Evolutionary conservation across 1,140 invertebrate genomes (phyloP), one percentile per base, ranked within the genome.

Genomic region (Metaphire vulgaris): DNA sequence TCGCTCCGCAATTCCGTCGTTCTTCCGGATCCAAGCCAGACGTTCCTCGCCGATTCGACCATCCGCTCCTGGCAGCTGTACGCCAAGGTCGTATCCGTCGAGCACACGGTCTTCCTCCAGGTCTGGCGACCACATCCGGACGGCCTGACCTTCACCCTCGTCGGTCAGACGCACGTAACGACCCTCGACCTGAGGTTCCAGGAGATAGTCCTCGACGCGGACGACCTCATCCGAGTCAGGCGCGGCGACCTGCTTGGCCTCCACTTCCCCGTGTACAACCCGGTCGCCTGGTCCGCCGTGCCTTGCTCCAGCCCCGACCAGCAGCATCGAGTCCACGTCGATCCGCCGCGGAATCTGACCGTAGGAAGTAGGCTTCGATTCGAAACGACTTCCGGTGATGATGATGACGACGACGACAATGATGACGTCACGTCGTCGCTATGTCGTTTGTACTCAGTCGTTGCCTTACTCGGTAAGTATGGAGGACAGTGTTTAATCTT

Each of bases 31-130:
- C 76, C 76, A 1, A 32, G 33, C 21, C 76, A 77, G 67, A 76
- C 67, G 16, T 31, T 71, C 16, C 76, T 74, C 15, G n/a, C 31
- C 29, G 33, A 31, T 1, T 30, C 64, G 29, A 32, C 41, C 0
- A 33, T 77, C 67, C 33, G 30, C 21, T 64, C 28, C 72, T 77
- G 76, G 76, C 72, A 74, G 30, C 32, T 41, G 21, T 77, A 34
- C 72, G 76, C 76, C 65, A 77, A 77, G 64, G 70, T 74, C 66
- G 64, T 74, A 72, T 77, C 76, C 12, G 28, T 75, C n/a, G 16
- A 74, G 72, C 76, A 77, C 72, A 31, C 69, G 28, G 69, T 71
- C 32, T 32, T 32, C 32, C 69, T 71, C 28, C 69, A 71, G 28
- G 33, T 71, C 28, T 71, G 69, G 69, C 28, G 69, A 12, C 69